Base-by-base conservation (phyloP, 2,888 invertebrate genomes). In the Leptinotarsa rubiginosa region DNA sequence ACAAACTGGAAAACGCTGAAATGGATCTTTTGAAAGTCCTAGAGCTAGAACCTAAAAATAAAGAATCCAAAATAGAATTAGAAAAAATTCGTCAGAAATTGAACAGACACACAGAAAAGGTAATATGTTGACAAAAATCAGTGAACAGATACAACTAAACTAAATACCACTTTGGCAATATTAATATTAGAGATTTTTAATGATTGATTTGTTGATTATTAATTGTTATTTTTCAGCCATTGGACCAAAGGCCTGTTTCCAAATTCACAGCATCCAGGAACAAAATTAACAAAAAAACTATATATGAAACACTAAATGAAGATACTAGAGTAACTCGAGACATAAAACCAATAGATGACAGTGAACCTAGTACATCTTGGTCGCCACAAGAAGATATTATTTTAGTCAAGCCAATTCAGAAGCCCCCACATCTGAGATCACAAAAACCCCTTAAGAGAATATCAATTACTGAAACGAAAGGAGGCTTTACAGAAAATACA, bases 11-110 rank as follows among this genome's bases (percentile, higher is more conserved):
- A 20, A 91, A 93, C 59, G 97, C 97, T 0, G 90, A 92, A 54
- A 87, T 88, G 47, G 97, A 97, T 87, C 91, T 95, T 75, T 87
- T 89, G 49, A 91, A 91, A 80, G 92, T 95, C 0, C 86, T 97
- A 52, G 89, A 90, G 81, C 86, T 96, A n/a, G 96, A 97, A 82
- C 95, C 97, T 0, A 91, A 92, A 49, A 97, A 97, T 84, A 89
- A 88, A 72, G 92, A 93, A 62, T 94, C 95, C 0, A 90, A 89
- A 79, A 85, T 85, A 22, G 92, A 93, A 83, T 85, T 94, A 18
- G 88, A 88, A 2, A 89, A 89, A 71, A 87, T 94, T 20, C 90
- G 73, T 62, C 78, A 79, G 49, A 80, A 81, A 73, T 68, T 79
- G 18, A 74, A 77, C 47, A 76, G 74, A 25, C 68, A 56, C 49